Evolutionary conservation across 2,797 vertebrate genomes (phyloP).

Genomic region (Echiichthys vipera): DNA sequence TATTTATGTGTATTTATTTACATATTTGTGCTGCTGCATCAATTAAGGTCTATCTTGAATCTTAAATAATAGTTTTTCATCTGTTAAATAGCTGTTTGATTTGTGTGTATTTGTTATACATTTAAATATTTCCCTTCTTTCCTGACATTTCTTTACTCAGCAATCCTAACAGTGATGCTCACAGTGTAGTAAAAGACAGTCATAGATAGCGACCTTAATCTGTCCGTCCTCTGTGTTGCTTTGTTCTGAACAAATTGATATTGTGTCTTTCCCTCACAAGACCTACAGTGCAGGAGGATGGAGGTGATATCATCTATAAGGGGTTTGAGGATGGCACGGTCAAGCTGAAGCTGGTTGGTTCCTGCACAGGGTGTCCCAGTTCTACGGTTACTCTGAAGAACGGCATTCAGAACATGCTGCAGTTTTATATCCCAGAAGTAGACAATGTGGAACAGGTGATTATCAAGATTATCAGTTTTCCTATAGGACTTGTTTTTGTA

Average conservation of each 20-base stretch:
- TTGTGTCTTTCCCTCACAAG: conserved; percentile 58
- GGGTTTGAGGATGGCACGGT: conserved; percentile 86
- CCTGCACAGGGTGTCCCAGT: conserved; percentile 89
- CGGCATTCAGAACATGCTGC: conserved; percentile 90
- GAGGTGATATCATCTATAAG: conserved; percentile 87
- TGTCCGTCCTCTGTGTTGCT: conserved; percentile 23
- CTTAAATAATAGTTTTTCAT: not conserved
- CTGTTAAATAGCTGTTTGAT: not conserved
- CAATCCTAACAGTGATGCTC: not conserved
- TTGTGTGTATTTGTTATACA: not conserved
- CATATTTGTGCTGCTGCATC: not conserved
- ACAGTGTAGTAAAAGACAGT: not conserved
- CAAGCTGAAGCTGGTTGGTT: conserved; percentile 86
- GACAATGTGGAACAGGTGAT: conserved; percentile 85
- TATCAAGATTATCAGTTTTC: not conserved
- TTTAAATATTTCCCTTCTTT: not conserved
- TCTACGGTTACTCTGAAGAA: conserved; percentile 85
- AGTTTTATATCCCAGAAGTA: conserved; percentile 89
- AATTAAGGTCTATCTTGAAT: not conserved
- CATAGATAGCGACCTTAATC: conserved; percentile 19
- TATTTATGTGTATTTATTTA: not conserved
- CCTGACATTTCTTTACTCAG: not conserved
- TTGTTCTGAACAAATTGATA: conserved; percentile 33
- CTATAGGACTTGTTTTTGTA: not conserved
- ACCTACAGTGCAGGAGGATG: conserved; percentile 89